Base-by-base conservation (phyloP, 2,113 vertebrate species). In the Corythornis cristatus region DNA sequence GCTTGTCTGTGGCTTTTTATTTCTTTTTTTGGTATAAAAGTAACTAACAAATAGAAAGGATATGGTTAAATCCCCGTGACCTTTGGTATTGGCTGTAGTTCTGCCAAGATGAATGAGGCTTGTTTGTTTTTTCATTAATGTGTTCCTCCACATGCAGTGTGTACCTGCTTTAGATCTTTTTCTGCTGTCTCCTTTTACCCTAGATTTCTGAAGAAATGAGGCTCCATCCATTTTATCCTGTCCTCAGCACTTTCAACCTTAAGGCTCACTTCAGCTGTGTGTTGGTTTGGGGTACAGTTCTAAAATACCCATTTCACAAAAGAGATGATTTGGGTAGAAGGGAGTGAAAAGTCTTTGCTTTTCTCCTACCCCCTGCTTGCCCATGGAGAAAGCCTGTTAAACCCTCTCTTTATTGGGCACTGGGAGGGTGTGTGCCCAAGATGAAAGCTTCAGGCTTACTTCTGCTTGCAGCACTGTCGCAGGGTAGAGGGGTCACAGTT, bases 91-190 rank as follows among this genome's bases (percentile, higher is more conserved):
- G 23, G 35, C 57, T 92, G 40, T 51, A 86, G 42, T 78, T 86
- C 61, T 81, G 66, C 58, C 88, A 66, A 33, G 71, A 72, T 35
- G 70, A 75, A 31, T 50, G 73, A 86, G 33, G 19, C 75, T 43
- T n/a, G 42, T 94, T 95, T 94, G 61, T 93, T 84, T 84, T 86
- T 65, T 78, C 66, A 23, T 86, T 86, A 57, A 28, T 42, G 8
- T 65, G 35, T 88, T 92, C 76, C 50, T 90, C 66, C 61, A 57
- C 50, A 31, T 3, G 4, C 26, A 26, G 81, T 83, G 53, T 88
- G 21, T 64, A 78, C 25, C 37, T 76, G 60, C 26, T 75, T 84
- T 75, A 64, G 37, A 29, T 42, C 40, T 58, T 83, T 82, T 65
- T 33, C 61, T 22, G 48, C 50, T 19, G 64, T 93, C 11, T 78